Base-by-base conservation (phyloP, 2,888 invertebrate species). In the Ephialtes manifestator region DNA sequence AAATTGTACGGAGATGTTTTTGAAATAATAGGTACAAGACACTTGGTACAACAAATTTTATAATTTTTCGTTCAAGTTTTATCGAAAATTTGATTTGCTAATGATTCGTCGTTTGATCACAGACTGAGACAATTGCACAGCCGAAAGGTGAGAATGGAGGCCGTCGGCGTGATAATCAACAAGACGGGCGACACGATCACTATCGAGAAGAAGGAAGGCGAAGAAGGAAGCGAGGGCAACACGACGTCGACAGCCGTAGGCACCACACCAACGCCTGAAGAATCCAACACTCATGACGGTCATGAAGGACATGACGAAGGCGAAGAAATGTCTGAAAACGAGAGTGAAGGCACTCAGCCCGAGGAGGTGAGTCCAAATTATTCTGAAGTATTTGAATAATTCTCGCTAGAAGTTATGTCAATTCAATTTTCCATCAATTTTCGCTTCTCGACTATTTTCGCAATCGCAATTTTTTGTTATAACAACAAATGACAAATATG, bases 311-410 rank as follows among this genome's bases (percentile, higher is more conserved):
- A 93, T 83, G 92, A 91, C n/a, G 96, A 96, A 77, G 97, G 97
- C 77, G 96, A 96, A 81, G 96, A 96, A 67, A 95, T 97, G 91
- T 97, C 97, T 85, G 98, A 97, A 90, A 96, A 97, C 91, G 98
- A 98, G 92, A 98, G 98, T 91, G 97, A 98, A 90, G 97, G 97
- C 0, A 97, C 97, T 0, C 97, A 97, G 88, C 97, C 97, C 0
- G 98, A 98, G 91, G 98, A 98, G 95, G 96, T 96, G 89, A 86
- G 81, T 87, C 39, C n/a, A 48, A 39, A n/a, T 35, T 35, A 2
- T 39, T 11, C 63, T 7, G 0, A n/a, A 63, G 4, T n/a, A 31
- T 8, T 46, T 67, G 35, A 46, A 67, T 24, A 24, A 46, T 46
- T 43, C 53, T 46, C 58, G 20, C 1, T 20, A 92, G 91, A 58